Base-by-base conservation (phyloP, 2,888 invertebrate species). In the Philopedon plagiatum region DNA sequence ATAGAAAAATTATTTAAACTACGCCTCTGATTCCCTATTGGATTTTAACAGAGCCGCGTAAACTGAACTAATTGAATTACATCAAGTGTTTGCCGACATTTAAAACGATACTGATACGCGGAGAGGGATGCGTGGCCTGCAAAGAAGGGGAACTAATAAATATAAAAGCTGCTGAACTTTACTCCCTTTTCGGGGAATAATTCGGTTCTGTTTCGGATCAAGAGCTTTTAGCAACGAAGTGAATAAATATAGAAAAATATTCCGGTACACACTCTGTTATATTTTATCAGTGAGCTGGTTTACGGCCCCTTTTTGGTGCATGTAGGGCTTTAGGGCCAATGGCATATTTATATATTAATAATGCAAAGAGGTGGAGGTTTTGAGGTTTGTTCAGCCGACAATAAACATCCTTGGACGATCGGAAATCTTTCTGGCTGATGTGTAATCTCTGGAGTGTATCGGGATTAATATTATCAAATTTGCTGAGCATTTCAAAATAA, bases 81-180 rank as follows among this genome's bases (percentile, higher is more conserved):
- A 44, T 68, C 73, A 68, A 73, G 68, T 73, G 73, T 73, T 73
- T 73, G 73, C 73, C 63, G 64, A 68, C 68, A 68, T 73, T 73
- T 73, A 73, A 62, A 73, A 60, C 60, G 73, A 68, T 73, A 73
- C 63, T 64, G 32, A 67, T 67, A 67, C 64, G 41, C 34, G 57
- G 37, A n/a, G n/a, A n/a, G 34, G 57, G 46, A 41, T 26, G 67
- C 37, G 57, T 44, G 63, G 51, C 51, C 41, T 15, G 34, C 32
- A 11, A 51, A 13, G 39, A 37, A 51, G 46, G 67, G 67, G 15
- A 46, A 44, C 68, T 68, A 73, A 73, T 73, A 68, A 73, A 73
- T 73, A 73, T 73, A 68, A 68, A 73, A 73, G 73, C 73, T 64
- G 71, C 62, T 58, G 73, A 73, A 73, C 68, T 73, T 73, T 73